Conservation (phyloP, 2,888 invertebrate species). For the Drosophila meridiana region DNA sequence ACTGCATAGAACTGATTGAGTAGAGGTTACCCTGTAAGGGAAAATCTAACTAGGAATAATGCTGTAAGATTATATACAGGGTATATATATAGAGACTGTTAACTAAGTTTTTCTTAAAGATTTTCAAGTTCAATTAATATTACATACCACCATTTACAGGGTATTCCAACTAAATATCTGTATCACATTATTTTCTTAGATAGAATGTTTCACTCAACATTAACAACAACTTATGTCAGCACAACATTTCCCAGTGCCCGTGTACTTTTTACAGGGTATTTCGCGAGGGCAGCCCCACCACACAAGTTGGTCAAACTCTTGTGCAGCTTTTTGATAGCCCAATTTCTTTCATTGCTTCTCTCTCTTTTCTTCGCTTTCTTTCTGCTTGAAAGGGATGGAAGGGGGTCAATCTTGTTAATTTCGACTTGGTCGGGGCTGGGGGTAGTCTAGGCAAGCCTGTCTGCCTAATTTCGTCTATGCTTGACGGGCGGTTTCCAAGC, state of each 20-base stretch:
- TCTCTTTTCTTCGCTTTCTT: neutral
- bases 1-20: neutral
- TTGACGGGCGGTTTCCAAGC: constrained; percentile 22
- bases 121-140: too few species aligned
- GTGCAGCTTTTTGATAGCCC: constrained; percentile 63
- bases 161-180: neutral
- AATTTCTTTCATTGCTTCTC: constrained; percentile 72
- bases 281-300: constrained; percentile 7
- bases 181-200: neutral
- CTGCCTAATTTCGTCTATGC: constrained; percentile 55
- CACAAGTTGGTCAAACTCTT: constrained; percentile 39
- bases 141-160: neutral
- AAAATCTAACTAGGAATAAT: neutral
- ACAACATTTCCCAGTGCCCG: neutral
- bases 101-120: neutral
- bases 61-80: neutral
- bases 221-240: neutral
- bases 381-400: constrained; percentile 12
- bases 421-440: constrained; percentile 39
- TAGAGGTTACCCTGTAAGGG: neutral
- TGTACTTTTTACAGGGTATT: constrained; percentile 32
- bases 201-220: neutral
- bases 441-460: constrained; percentile 29
- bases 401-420: constrained; percentile 78
- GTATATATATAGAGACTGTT: neutral